Conservation (phyloP, 2,797 vertebrate genomes). For the Pteropus rufus region DNA sequence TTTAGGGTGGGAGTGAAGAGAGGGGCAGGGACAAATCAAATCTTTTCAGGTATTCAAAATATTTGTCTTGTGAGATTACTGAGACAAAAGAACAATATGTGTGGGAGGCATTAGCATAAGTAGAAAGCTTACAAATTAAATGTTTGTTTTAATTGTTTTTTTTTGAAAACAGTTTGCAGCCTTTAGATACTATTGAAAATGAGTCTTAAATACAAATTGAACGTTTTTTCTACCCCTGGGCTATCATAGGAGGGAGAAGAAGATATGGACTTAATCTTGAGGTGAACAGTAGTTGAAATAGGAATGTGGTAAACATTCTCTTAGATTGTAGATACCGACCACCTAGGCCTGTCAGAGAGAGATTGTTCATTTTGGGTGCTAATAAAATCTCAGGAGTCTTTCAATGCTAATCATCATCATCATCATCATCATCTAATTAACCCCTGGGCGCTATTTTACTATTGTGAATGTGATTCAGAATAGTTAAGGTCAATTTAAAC, state of each 20-base stretch:
- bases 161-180: slow-evolving; percentile 26
- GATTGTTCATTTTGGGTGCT: background rate
- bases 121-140: slow-evolving; percentile 5
- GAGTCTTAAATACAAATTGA: background rate
- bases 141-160: slow-evolving; percentile 41
- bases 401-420: background rate
- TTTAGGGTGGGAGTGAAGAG: background rate
- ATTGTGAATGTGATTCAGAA: background rate
- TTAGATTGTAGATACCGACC: background rate
- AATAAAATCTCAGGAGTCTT: background rate
- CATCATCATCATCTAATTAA: background rate
- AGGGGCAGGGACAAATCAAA: background rate
- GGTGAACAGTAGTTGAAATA: background rate
- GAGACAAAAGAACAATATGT: slow-evolving; percentile 30
- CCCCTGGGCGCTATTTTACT: background rate
- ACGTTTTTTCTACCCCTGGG: background rate
- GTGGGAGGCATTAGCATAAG: background rate
- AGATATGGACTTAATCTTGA: background rate
- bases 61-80: slow-evolving; percentile 43
- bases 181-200: slow-evolving; percentile 34
- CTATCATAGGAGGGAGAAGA: background rate
- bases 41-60: slow-evolving; percentile 47
- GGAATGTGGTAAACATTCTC: background rate
- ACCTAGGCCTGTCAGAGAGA: background rate
- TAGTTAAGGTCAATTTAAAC: background rate